Percentiles rank a stretch among this genome's conserved stretches.
Conservation (phyloP, 2,888 invertebrate species). For the Erannis defoliaria region DNA sequence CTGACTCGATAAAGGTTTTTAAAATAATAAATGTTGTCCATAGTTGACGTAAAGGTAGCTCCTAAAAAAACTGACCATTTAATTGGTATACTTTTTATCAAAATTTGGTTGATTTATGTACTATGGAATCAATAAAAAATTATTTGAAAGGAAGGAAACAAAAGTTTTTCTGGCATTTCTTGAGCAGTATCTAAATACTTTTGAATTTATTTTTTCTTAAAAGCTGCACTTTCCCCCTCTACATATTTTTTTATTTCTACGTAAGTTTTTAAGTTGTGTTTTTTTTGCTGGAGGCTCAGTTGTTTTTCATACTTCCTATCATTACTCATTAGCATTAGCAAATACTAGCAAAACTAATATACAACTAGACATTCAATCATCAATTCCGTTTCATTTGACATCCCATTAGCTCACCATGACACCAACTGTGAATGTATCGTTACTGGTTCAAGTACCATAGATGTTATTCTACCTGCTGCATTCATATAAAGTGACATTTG, state of each 20-base stretch:
- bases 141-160: background rate
- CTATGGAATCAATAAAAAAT: background rate
- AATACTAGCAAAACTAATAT: background rate
- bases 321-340: too few species aligned
- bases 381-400: conserved; percentile 5
- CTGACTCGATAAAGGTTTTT: background rate
- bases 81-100: background rate
- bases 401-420: conserved; percentile 18
- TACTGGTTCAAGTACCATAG: conserved; percentile 9
- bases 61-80: background rate
- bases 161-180: background rate
- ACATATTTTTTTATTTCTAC: too few species aligned
- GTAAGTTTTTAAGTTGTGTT: too few species aligned
- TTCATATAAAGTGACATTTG: conserved; percentile 62
- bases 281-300: too few species aligned
- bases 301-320: too few species aligned
- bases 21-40: background rate
- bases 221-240: too few species aligned
- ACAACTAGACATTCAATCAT: conserved; percentile 5
- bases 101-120: background rate
- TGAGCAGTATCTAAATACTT: background rate
- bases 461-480: conserved; percentile 48
- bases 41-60: background rate
- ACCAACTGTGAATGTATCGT: conserved; percentile 14
- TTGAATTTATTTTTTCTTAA: too few species aligned